These are phyloP conservation scores for Asteroscopus sphinx DNA, from an alignment of 2,888 invertebrate genomes.

Conservation along the genomic window DNA sequence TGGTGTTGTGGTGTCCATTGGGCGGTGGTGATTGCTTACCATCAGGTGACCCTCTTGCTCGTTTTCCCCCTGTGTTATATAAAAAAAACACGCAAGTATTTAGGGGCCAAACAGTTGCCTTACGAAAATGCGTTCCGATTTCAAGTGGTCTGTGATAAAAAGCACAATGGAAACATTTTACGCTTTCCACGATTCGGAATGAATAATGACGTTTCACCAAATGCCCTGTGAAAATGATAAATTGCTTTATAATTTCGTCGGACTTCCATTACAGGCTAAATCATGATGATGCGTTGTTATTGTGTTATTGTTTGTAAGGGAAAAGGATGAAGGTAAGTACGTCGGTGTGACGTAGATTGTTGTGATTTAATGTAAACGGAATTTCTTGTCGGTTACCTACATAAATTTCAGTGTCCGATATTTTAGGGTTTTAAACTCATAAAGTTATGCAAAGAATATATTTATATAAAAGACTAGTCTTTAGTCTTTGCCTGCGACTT, in stretches of 20 bases:
- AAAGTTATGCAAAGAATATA: too few species aligned
- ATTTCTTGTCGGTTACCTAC: not conserved
- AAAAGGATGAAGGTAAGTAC: slow-evolving; percentile 1
- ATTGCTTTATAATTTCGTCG: slow-evolving; percentile 77
- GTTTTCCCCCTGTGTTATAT: too few species aligned
- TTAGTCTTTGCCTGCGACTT: too few species aligned
- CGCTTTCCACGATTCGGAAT: slow-evolving; percentile 71
- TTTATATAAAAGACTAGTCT: too few species aligned
- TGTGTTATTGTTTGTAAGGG: too few species aligned
- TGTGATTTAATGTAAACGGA: slow-evolving; percentile 16
- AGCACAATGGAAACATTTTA: slow-evolving; percentile 67
- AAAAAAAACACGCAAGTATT: slow-evolving; percentile 31
- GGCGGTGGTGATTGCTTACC: too few species aligned
- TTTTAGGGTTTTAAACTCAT: too few species aligned
- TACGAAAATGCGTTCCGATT: slow-evolving; percentile 52
- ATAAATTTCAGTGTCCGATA: too few species aligned
- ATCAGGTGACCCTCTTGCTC: too few species aligned
- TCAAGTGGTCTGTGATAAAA: slow-evolving; percentile 64
- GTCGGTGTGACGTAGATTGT: not conserved
- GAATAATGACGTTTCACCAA: slow-evolving; percentile 77
- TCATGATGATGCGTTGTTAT: slow-evolving; percentile 63
- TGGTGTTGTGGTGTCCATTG: too few species aligned
- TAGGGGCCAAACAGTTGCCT: slow-evolving; percentile 4
- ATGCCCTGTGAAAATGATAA: slow-evolving; percentile 75
- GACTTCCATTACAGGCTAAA: slow-evolving; percentile 64